phyloP scores from a whole-genome alignment of 2,113 vertebrate species.

The Malurus alboscapulatus region DNA sequence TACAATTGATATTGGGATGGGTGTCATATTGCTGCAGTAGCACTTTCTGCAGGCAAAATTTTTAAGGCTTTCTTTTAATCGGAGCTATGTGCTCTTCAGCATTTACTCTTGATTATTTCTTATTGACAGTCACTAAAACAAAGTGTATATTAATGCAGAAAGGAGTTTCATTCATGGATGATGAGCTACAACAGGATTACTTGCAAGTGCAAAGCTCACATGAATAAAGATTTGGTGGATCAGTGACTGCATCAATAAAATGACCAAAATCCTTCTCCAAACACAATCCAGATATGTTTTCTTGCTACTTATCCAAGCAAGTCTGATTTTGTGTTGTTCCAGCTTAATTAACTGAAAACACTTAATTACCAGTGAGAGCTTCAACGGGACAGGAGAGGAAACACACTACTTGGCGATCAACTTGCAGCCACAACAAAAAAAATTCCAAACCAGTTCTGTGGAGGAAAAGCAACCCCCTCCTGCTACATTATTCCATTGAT shows the following conservation, averaged over 20 bases:
- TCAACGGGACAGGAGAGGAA: conserved; percentile 6
- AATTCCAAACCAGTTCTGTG: conserved; percentile 14
- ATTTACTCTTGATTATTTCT: neutral
- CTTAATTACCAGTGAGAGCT: conserved; percentile 34
- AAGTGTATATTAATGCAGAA: neutral
- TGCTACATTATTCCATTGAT: conserved; percentile 78
- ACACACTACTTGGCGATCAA: conserved; percentile 33
- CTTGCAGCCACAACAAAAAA: conserved; percentile 54
- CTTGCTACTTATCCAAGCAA: neutral
- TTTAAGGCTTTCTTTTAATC: neutral
- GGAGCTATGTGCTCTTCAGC: neutral
- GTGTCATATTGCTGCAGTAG: neutral
- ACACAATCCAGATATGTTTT: conserved; percentile 20
- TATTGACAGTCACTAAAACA: neutral
- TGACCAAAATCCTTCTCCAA: conserved; percentile 10
- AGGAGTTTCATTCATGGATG: conserved; percentile 11
- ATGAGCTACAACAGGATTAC: conserved; percentile 37
- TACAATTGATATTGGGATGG: neutral
- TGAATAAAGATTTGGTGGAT: conserved; percentile 61
- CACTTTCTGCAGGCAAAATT: neutral
- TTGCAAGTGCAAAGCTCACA: conserved; percentile 58
- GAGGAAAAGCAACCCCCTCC: conserved; percentile 74
- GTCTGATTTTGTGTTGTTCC: conserved; percentile 12
- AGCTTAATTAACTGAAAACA: conserved; percentile 48
- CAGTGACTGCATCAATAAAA: conserved; percentile 20